Evolutionary conservation across 2,113 vertebrate genomes (phyloP).

Genomic region (Menura novaehollandiae): DNA sequence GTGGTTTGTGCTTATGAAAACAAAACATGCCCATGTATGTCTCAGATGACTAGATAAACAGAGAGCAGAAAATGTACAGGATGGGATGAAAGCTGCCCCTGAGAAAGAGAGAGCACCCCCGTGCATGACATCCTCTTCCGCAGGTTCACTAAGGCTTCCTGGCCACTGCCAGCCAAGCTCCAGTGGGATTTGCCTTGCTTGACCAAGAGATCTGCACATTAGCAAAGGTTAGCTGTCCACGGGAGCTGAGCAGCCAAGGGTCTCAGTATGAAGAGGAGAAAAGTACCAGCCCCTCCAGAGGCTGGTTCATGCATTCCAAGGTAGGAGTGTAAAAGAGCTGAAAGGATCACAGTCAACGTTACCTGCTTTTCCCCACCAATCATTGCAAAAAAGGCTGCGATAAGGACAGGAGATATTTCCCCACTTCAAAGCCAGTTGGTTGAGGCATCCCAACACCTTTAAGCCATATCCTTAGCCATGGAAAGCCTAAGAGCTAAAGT

Average conservation of each 20-base stretch:
- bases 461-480: not conserved
- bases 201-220: not conserved
- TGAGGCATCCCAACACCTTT: not conserved
- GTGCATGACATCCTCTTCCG: not conserved
- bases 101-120: not conserved
- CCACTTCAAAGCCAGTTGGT: not conserved
- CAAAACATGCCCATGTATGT: not conserved
- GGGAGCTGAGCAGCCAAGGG: not conserved
- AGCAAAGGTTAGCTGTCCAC: not conserved
- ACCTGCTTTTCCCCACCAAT: not conserved
- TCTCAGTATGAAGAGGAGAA: not conserved
- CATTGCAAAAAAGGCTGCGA: not conserved
- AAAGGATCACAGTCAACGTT: not conserved
- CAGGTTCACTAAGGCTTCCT: not conserved
- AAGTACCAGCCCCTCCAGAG: not conserved
- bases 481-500: not conserved
- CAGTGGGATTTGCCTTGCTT: not conserved
- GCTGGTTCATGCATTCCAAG: not conserved
- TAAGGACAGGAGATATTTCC: not conserved
- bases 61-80: not conserved
- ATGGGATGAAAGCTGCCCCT: not conserved
- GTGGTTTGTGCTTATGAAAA: slow-evolving; percentile 29
- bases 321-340: not conserved
- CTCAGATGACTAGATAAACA: not conserved
- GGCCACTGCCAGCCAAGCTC: not conserved